Percentiles rank a stretch among this genome's conserved stretches.
These are phyloP conservation scores for Melospiza melodia DNA, from an alignment of 2,113 vertebrate species.

Conservation along the genomic window DNA sequence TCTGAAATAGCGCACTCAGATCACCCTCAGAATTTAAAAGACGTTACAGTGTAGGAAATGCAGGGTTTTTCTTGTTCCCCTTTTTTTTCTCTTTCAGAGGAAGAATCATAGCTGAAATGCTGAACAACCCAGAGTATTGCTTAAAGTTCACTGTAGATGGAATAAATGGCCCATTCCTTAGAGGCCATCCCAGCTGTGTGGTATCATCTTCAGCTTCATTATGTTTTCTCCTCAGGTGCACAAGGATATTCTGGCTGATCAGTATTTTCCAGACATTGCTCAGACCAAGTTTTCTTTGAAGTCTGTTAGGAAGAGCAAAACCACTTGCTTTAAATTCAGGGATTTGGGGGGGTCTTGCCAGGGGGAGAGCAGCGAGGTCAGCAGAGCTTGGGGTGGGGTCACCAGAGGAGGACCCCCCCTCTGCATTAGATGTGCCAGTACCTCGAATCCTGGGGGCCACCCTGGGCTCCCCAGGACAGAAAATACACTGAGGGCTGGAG, in stretches of 20 bases:
- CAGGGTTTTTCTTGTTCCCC: neutral
- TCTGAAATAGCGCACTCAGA: neutral
- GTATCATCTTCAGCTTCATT: neutral
- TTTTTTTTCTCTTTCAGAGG: neutral
- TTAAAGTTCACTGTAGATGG: neutral
- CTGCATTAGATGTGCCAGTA: neutral
- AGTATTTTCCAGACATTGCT: neutral
- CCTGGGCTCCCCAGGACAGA: neutral
- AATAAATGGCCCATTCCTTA: neutral
- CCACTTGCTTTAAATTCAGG: neutral
- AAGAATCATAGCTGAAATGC: neutral
- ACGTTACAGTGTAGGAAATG: accelerated
- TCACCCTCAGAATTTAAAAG: neutral
- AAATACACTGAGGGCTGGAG: neutral
- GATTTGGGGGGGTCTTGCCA: accelerated
- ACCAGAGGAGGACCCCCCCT: neutral
- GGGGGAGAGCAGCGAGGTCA: accelerated
- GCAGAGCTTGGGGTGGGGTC: neutral
- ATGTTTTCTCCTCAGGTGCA: neutral
- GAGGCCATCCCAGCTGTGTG: neutral
- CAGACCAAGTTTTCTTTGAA: neutral
- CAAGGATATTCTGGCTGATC: neutral
- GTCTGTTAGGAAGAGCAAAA: neutral
- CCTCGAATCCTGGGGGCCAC: accelerated
- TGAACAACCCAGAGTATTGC: neutral